Evolutionary conservation across 2,113 vertebrate genomes (phyloP).

Genomic region (Pipra filicauda): DNA sequence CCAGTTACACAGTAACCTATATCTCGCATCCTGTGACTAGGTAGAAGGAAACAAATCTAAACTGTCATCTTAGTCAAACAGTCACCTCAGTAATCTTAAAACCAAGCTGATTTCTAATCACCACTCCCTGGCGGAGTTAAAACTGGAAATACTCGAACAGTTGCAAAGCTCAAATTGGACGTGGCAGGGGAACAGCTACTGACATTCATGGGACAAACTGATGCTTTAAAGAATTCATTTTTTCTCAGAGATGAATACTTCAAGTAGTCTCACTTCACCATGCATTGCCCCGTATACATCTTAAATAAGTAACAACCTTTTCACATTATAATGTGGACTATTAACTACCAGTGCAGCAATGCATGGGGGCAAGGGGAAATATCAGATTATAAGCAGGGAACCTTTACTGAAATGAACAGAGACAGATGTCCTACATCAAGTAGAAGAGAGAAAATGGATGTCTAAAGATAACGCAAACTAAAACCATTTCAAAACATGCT

Average conservation of each 20-base stretch:
- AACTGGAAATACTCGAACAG: neutral
- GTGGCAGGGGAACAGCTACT: neutral
- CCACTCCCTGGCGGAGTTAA: neutral
- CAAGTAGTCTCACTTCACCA: neutral
- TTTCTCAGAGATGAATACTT: neutral
- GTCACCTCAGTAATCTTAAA: neutral
- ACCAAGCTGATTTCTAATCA: neutral
- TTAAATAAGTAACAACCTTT: neutral
- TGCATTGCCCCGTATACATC: neutral
- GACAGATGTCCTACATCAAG: neutral
- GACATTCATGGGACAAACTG: neutral
- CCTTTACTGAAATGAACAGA: neutral
- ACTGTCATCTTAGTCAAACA: neutral
- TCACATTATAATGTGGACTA: neutral
- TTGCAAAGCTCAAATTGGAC: neutral
- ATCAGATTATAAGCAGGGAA: neutral
- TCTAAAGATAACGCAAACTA: slow-evolving; percentile 20
- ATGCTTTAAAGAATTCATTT: neutral
- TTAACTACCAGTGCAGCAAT: neutral
- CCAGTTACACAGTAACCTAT: slow-evolving; percentile 40
- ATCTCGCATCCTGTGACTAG: neutral
- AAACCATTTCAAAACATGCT: neutral
- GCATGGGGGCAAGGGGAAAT: neutral
- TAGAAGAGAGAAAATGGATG: neutral
- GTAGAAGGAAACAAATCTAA: neutral